Conservation (phyloP, 1,140 invertebrate genomes). For the Lepeophtheirus salmonis region DNA sequence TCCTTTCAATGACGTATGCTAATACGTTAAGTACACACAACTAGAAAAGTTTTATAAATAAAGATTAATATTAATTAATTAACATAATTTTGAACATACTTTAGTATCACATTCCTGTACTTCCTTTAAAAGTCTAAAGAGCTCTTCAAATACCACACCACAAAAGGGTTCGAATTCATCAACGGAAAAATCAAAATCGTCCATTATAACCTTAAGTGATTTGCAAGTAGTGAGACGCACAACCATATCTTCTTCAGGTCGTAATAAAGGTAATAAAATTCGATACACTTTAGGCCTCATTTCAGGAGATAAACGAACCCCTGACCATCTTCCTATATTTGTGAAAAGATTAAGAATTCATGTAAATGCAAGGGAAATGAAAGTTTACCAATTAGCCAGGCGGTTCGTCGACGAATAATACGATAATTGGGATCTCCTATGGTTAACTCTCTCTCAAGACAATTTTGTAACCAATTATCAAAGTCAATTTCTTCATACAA, state of each 20-base stretch:
- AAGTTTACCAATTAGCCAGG: conserved; percentile 58
- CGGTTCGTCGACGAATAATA: conserved; percentile 65
- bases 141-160: conserved; percentile 46
- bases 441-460: conserved; percentile 58
- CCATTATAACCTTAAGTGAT: conserved; percentile 54
- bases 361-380: too few species aligned
- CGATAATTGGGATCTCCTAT: conserved; percentile 62
- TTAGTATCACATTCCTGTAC: conserved; percentile 81
- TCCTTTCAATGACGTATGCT: conserved; percentile 68
- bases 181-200: conserved; percentile 76
- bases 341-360: conserved; percentile 21
- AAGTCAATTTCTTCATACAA: conserved; percentile 84
- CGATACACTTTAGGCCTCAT: conserved; percentile 60
- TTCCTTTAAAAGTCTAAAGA: conserved; percentile 68
- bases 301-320: conserved; percentile 58
- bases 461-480: conserved; percentile 72
- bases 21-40: conserved; percentile 75
- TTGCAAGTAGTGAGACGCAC: conserved; percentile 59
- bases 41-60: conserved; percentile 27
- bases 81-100: conserved; percentile 30
- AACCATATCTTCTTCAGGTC: conserved; percentile 30
- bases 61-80: neutral
- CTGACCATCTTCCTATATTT: conserved; percentile 49
- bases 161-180: conserved; percentile 66
- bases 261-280: conserved; percentile 29